phyloP scores from a whole-genome alignment of 2,888 invertebrate genomes.

The Cephus spinipes region DNA sequence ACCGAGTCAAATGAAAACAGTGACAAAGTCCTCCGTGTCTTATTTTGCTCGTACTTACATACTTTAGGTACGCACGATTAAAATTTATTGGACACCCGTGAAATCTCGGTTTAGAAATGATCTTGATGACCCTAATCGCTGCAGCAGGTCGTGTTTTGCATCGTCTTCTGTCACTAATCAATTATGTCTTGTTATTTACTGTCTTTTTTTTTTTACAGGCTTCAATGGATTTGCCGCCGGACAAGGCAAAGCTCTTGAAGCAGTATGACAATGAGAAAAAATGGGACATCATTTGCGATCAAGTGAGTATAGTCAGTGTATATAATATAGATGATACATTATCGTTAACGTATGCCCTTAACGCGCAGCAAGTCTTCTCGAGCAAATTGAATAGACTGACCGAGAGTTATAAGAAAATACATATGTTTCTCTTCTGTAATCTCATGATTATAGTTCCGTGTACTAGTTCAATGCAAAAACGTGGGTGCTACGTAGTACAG shows the following conservation, averaged over 20 bases:
- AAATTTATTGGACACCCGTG: too few relatives aligned
- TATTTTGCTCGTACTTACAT: too few relatives aligned
- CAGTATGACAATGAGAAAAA: constrained; percentile 98
- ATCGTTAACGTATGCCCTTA: neutral
- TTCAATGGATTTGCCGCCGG: constrained; percentile 98
- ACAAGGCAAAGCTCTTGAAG: constrained; percentile 95
- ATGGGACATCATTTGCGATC: constrained; percentile 99
- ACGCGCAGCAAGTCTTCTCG: neutral
- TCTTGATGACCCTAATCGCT: too few relatives aligned
- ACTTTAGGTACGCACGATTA: neutral
- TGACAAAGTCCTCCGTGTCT: neutral
- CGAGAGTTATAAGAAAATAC: neutral
- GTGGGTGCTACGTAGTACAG: neutral
- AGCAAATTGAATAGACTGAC: neutral
- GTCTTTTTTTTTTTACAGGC: constrained; percentile 77
- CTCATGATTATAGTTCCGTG: neutral
- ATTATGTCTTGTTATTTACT: neutral
- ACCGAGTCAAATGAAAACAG: neutral
- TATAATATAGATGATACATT: neutral
- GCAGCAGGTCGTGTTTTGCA: too few relatives aligned
- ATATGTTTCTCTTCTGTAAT: neutral
- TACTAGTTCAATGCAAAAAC: neutral
- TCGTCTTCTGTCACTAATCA: neutral
- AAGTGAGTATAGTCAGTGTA: constrained; percentile 71
- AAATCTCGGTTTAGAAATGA: too few relatives aligned